These are phyloP conservation scores for Tridacna gigas DNA, from an alignment of 2,888 invertebrate species.

Conservation along the genomic window DNA sequence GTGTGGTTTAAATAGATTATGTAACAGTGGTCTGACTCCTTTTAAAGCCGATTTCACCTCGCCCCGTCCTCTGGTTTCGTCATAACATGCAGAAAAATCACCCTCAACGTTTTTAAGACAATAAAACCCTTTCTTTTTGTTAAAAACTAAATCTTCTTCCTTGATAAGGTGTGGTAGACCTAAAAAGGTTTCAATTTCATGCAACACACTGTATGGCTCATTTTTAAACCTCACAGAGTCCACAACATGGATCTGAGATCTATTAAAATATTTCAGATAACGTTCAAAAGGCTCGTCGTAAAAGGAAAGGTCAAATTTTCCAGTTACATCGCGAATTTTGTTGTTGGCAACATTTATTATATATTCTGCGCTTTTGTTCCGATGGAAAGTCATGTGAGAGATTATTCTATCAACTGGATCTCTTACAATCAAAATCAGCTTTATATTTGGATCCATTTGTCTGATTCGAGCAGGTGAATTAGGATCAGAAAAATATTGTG, in stretches of 20 bases:
- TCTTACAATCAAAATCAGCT: background rate
- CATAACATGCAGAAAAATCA: background rate
- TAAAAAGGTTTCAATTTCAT: background rate
- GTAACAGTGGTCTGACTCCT: background rate
- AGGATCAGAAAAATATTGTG: background rate
- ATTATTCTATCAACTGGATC: background rate
- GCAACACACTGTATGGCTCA: background rate
- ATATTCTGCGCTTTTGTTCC: too few species aligned
- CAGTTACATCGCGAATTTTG: too few species aligned
- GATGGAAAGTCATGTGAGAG: background rate
- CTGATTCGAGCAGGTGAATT: background rate
- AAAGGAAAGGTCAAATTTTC: background rate
- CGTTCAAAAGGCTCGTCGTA: background rate
- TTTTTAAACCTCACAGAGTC: background rate
- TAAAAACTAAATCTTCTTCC: background rate
- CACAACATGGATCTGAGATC: conserved; percentile 3
- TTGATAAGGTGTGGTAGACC: background rate
- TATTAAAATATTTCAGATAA: background rate
- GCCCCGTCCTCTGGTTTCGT: background rate
- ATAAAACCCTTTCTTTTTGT: background rate
- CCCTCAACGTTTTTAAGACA: background rate
- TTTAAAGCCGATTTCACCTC: background rate
- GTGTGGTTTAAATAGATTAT: background rate
- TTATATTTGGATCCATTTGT: background rate
- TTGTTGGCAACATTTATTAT: too few species aligned